These are phyloP conservation scores for Gryllus bimaculatus DNA, from an alignment of 1,140 invertebrate species.

Conservation along the genomic window DNA sequence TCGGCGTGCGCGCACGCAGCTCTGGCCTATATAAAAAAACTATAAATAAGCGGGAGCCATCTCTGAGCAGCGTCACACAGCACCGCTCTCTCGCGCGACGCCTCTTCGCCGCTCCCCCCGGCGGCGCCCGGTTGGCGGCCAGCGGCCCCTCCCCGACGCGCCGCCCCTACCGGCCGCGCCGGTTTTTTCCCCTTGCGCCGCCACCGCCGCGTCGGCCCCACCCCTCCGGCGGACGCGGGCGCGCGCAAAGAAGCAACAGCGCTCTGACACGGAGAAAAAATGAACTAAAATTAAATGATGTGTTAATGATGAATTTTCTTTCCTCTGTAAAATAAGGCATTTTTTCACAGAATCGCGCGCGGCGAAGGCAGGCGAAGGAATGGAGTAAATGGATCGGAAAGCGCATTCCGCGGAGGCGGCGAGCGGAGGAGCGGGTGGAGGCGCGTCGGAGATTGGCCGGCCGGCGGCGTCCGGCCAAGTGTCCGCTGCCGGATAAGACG, in stretches of 20 bases:
- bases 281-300: conserved; percentile 2
- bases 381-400: conserved; percentile 1
- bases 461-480: neutral
- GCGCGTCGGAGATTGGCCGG: neutral
- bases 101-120: neutral
- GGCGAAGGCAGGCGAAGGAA: neutral
- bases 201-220: neutral
- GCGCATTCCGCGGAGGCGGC: neutral
- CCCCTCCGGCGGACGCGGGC: neutral
- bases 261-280: conserved; percentile 3
- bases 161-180: neutral
- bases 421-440: neutral
- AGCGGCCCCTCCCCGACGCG: no score
- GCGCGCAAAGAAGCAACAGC: neutral
- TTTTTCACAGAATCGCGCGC: neutral
- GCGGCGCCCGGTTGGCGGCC: neutral
- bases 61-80: neutral
- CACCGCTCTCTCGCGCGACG: neutral
- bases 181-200: neutral
- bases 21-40: neutral
- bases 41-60: neutral
- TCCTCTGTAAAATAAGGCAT: neutral
- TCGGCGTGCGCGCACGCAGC: neutral
- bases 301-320: conserved; percentile 6
- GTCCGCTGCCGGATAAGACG: neutral